Conservation (phyloP, 2,113 vertebrate genomes). For the Murina feae region DNA sequence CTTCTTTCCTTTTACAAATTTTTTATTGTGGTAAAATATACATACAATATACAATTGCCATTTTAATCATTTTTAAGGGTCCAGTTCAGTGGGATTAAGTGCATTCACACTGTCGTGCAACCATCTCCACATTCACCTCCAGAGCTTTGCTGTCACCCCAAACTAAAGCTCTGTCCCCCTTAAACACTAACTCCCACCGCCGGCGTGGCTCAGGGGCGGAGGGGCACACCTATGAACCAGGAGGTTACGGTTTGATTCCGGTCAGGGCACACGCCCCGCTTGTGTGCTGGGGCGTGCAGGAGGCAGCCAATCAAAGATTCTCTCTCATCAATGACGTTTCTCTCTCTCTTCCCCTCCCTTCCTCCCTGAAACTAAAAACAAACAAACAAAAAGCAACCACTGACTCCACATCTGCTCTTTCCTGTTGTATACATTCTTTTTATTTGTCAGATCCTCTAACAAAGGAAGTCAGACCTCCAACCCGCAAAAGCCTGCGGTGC, state of each 20-base stretch:
- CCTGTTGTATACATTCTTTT: not conserved
- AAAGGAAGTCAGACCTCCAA: not conserved
- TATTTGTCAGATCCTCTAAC: not conserved
- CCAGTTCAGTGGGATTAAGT: not conserved
- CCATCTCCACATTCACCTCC: not conserved
- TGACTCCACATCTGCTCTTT: not conserved
- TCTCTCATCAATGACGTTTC: too few relatives aligned
- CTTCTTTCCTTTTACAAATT: not conserved
- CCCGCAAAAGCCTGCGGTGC: not conserved
- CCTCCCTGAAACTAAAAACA: too few relatives aligned
- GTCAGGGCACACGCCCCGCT: too few relatives aligned
- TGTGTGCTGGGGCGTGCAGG: too few relatives aligned
- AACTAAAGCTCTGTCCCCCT: not conserved
- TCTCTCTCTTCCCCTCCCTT: too few relatives aligned
- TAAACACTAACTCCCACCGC: not conserved
- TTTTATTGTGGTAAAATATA: not conserved
- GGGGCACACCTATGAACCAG: too few relatives aligned
- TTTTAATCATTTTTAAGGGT: not conserved
- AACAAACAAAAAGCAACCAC: too few relatives aligned
- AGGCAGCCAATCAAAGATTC: too few relatives aligned
- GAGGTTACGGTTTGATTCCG: too few relatives aligned
- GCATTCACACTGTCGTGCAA: not conserved
- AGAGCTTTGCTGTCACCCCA: not conserved
- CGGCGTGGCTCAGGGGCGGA: too few relatives aligned
- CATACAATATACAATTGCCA: not conserved